Base-by-base conservation (phyloP, 2,113 vertebrate species). In the Cranoglanis bouderius region DNA sequence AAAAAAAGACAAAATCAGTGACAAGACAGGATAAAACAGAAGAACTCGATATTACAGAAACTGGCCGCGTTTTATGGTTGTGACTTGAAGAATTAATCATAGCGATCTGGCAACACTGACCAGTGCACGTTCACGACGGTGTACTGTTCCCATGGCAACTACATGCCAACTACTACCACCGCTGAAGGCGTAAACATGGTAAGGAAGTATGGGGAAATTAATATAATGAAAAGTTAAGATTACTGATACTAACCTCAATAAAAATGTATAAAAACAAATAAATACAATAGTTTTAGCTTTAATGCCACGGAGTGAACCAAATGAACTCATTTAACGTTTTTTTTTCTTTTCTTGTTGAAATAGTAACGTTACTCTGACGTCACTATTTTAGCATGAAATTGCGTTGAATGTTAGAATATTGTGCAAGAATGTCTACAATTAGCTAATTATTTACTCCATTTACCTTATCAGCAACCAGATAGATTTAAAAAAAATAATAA, bases 181-280 rank as follows among this genome's bases (percentile, higher is more conserved):
- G 1, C 19, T 5, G 59, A 59, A 75, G 35, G 84, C 29, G 38
- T n/a, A 43, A 90, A 38, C 10, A 90, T 87, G 87, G 90, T 90
- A 19, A 86, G 90, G 74, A 78, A 6, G 26, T 29, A 3, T 40
- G 13, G 19, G 3, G 0, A 38, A 46, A 6, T 77, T 26, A 29
- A 46, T 5, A 13, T 46, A 77, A 21, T 38, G 1, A 35, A 38
- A 59, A 6, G 1, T 29, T 12, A 14, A 77, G 10, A 40, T 38
- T 72, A 38, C 9, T 75, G 2, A 12, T 43, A 29, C 2, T 75
- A 49, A 16, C 21, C 8, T 29, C n/a, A 2, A 78, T 78, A 16
- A n/a, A n/a, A 26, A 29, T 46, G 9, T 14, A 12, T 46, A 46
- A 29, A 46, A 29, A 51, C 10, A 51, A 29, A 46, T 77, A 10